Conservation (phyloP, 2,113 vertebrate species). For the Podarcis raffonei region DNA sequence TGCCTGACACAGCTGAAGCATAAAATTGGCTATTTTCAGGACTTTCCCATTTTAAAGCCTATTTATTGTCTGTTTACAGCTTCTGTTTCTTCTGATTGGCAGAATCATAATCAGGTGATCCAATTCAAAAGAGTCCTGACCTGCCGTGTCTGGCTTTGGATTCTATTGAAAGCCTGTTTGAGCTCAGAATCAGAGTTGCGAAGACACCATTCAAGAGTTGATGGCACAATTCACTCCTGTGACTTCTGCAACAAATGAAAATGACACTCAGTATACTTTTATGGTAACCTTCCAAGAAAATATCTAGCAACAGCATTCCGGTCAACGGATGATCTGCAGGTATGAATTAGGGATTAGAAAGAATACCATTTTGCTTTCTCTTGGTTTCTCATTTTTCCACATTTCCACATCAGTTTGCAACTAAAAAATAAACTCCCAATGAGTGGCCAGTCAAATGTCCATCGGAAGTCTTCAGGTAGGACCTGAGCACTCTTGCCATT, state of each 20-base stretch:
- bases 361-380: too few species aligned
- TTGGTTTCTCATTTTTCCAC: too few species aligned
- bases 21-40: constrained; percentile 23
- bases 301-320: background rate
- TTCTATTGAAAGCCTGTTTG: background rate
- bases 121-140: background rate
- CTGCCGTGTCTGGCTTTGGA: background rate
- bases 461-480: too few species aligned
- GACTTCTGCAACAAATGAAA: background rate
- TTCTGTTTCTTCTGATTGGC: constrained; percentile 8
- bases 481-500: too few species aligned
- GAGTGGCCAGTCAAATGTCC: too few species aligned
- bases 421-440: too few species aligned
- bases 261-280: background rate
- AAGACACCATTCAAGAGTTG: background rate
- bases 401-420: too few species aligned
- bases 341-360: background rate
- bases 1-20: constrained; percentile 1
- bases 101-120: background rate
- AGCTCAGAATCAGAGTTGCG: background rate
- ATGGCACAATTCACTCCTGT: background rate
- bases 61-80: constrained; percentile 18
- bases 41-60: constrained; percentile 10
- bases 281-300: background rate
- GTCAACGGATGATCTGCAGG: background rate